Evolutionary conservation across 2,113 vertebrate species (phyloP), one percentile per base, ranked within the genome.

Genomic region (Gasterosteus nipponicus): DNA sequence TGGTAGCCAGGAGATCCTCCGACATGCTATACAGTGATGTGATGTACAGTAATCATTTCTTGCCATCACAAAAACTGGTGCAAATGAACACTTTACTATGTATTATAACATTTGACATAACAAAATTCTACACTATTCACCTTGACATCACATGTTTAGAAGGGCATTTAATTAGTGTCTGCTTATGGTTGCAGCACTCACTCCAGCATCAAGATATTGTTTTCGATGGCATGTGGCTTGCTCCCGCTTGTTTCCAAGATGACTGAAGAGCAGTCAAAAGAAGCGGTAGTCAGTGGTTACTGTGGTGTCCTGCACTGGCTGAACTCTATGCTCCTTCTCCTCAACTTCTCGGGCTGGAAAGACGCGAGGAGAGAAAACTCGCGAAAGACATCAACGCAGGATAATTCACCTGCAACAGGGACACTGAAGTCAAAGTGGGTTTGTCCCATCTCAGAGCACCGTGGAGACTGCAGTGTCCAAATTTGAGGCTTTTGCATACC

Each of bases 341-440:
- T 95, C 84, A 95, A 84, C 73, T 95, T 94, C 84, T 96, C 85
- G 1, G 94, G 94, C 78, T 95, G 85, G 89, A 94, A 87, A 66
- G 94, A 95, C 51, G 95, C 94, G 90, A 95, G 87, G 92, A 95
- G 86, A 84, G 95, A 94, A 94, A 95, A 95, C 80, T 96, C 81
- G 86, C 94, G 75, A 94, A 95, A 92, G 94, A 95, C 92, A 89
- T 93, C 93, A 85, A 83, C 75, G 78, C 86, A 78, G 69, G 94
- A 91, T 80, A 92, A 60, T 83, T 94, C 86, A 91, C 90, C 96
- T 97, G 94, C 42, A 93, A 94, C 70, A 90, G 38, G 64, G 29
- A 91, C 35, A 90, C 10, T 68, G 11, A 51, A 69, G 68, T 91
- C 67, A 89, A 60, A 15, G 44, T 31, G 8, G 22, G 14, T 46